Conservation (phyloP, 2,113 vertebrate genomes). For the Dolichotis patagonum region DNA sequence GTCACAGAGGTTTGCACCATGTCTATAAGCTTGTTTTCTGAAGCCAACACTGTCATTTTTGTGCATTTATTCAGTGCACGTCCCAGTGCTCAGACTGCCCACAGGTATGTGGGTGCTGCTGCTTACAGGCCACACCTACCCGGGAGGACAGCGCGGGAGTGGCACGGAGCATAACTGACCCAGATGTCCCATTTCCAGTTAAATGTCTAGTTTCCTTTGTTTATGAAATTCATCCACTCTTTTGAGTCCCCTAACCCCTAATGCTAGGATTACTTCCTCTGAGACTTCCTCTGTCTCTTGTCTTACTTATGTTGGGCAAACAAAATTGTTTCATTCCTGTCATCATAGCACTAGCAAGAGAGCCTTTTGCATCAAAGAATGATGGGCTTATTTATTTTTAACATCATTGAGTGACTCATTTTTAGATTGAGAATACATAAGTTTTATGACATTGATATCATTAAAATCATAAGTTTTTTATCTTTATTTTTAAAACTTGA, state of each 20-base stretch:
- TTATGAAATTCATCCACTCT: background rate
- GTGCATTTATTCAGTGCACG: background rate
- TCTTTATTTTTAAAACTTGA: background rate
- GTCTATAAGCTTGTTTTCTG: background rate
- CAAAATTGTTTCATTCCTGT: background rate
- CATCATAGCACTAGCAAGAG: background rate
- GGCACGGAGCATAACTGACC: too few relatives aligned
- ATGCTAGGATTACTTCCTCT: background rate
- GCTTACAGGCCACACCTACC: background rate
- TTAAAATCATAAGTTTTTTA: background rate
- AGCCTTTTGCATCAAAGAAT: too few relatives aligned
- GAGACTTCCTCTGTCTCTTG: background rate
- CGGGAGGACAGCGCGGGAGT: background rate
- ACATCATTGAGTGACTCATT: background rate
- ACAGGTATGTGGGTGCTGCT: background rate
- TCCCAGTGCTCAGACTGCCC: background rate
- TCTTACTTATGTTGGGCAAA: background rate
- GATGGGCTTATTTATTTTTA: too few relatives aligned
- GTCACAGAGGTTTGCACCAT: background rate
- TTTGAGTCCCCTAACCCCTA: background rate
- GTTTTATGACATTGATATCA: background rate
- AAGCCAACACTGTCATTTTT: background rate
- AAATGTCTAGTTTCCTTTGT: background rate
- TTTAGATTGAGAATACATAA: background rate
- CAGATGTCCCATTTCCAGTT: background rate